Conservation (phyloP, 2,113 vertebrate species). For the Limnothrissa miodon region DNA sequence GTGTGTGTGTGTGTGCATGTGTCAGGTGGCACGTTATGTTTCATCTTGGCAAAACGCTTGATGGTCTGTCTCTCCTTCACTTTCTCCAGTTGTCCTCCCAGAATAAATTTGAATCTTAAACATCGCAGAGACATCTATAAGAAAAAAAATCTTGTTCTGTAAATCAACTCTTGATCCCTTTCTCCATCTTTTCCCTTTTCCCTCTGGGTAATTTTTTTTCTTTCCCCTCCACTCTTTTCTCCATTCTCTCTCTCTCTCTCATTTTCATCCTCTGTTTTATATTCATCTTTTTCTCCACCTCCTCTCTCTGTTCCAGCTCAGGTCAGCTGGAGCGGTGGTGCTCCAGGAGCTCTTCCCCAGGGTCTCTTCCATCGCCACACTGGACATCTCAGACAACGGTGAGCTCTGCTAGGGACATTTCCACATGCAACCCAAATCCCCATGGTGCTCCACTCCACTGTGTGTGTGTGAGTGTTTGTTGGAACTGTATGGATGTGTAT, state of each 20-base stretch:
- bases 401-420: constrained; percentile 26
- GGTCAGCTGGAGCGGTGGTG: constrained; percentile 77
- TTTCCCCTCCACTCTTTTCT: neutral
- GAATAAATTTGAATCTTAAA: constrained; percentile 18
- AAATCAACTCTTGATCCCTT: neutral
- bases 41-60: neutral
- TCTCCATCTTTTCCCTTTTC: neutral
- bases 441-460: neutral
- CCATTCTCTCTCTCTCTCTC: constrained; percentile 15
- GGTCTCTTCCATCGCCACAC: constrained; percentile 75
- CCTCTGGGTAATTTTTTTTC: neutral
- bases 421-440: neutral
- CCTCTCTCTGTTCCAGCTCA: constrained; percentile 65
- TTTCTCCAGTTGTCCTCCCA: constrained; percentile 5
- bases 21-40: neutral
- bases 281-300: neutral
- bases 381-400: constrained; percentile 86
- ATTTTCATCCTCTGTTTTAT: neutral
- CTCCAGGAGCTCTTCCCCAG: constrained; percentile 80
- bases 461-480: constrained; percentile 2
- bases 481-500: neutral
- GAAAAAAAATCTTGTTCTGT: neutral
- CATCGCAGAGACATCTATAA: neutral
- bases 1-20: no score
- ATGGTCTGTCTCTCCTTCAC: neutral